A percentile compares a stretch with the other conserved stretches of the same genome.
Evolutionary conservation across 2,888 invertebrate species (phyloP).

Genomic region (Pseudococcus jackbeardsleyi): DNA sequence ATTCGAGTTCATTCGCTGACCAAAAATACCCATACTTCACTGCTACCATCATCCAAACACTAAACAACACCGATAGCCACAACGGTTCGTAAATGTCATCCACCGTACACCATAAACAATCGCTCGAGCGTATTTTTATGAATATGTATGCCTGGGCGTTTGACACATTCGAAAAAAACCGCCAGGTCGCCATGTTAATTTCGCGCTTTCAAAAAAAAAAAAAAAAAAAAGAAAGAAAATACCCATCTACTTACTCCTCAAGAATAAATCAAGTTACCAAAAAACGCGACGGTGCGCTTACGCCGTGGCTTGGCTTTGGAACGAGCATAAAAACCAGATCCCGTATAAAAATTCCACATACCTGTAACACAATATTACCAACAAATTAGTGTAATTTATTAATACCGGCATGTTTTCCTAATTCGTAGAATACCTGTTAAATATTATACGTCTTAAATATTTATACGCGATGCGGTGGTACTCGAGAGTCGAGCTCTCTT

Average conservation of each 20-base stretch:
- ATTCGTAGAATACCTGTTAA: constrained; percentile 32
- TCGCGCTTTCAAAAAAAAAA: background rate
- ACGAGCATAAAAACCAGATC: background rate
- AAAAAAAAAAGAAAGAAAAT: background rate
- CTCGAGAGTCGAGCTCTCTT: background rate
- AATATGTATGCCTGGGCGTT: background rate
- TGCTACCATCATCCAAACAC: too few relatives aligned
- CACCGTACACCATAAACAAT: background rate
- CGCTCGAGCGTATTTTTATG: background rate
- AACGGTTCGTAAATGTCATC: background rate
- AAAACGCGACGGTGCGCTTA: background rate
- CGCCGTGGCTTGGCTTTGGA: background rate
- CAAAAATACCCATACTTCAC: too few relatives aligned
- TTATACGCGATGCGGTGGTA: background rate
- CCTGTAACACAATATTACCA: constrained; percentile 49
- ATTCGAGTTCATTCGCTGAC: too few relatives aligned
- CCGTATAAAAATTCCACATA: constrained; percentile 42
- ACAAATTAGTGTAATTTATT: constrained; percentile 44
- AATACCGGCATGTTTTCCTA: constrained; percentile 50
- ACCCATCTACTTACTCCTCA: background rate
- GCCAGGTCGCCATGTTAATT: background rate
- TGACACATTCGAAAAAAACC: background rate
- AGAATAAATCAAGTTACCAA: background rate
- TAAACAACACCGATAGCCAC: background rate
- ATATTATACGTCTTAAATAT: constrained; percentile 31